Conservation (phyloP, 23 tunicate genomes). For the Aplidium turbinatum region DNA sequence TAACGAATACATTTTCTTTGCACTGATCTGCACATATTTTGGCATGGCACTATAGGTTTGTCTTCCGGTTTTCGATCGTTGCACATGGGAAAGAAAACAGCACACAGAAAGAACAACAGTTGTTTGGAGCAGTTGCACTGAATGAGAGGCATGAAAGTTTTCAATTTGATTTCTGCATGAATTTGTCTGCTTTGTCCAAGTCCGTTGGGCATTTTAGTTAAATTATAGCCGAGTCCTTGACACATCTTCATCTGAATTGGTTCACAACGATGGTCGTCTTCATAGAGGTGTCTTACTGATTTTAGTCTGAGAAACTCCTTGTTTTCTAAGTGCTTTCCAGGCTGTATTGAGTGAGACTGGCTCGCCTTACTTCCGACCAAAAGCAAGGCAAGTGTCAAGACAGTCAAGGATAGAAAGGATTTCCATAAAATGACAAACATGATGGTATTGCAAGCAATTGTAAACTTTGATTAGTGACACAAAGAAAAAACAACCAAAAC, state of each 20-base stretch:
- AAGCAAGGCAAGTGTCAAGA: neutral
- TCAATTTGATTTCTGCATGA: constrained; percentile 50
- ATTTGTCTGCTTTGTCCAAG: constrained; percentile 69
- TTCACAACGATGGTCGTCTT: constrained; percentile 51
- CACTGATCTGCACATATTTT: constrained; percentile 71
- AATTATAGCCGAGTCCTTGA: constrained; percentile 67
- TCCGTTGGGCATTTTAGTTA: constrained; percentile 66
- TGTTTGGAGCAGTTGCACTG: constrained; percentile 67
- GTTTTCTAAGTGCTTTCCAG: no score
- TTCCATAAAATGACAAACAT: no score
- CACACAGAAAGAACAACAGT: constrained; percentile 66
- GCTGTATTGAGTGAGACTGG: neutral
- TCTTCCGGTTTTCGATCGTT: constrained; percentile 17
- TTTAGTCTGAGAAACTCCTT: no score
- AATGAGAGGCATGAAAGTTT: constrained; percentile 45
- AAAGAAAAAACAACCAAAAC: no score
- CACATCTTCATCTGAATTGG: constrained; percentile 56
- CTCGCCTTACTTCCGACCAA: neutral
- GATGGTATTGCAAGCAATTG: no score
- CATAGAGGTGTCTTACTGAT: no score
- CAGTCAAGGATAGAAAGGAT: no score
- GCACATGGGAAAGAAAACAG: constrained; percentile 76
- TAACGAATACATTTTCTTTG: constrained; percentile 43
- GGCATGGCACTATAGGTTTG: constrained; percentile 75
- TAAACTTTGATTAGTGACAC: no score